phyloP scores from a whole-genome alignment of 2,113 vertebrate genomes.

The Prochilodus magdalenae region DNA sequence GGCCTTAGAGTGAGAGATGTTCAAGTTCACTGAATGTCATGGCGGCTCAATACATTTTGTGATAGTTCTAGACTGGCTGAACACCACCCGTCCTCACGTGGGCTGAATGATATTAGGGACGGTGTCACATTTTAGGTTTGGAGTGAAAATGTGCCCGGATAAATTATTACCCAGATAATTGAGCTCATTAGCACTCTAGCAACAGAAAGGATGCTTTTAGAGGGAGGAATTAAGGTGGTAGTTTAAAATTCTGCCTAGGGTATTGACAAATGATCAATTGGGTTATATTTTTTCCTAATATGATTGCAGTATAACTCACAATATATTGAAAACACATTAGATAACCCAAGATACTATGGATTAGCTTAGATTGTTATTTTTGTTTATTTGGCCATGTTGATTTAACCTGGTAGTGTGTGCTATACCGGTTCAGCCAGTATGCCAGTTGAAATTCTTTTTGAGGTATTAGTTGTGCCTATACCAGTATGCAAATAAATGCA shows the following conservation, averaged over 20 bases:
- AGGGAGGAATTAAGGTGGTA: not conserved
- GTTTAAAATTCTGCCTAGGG: not conserved
- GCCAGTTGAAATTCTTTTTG: too few relatives aligned
- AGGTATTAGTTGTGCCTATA: too few relatives aligned
- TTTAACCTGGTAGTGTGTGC: too few relatives aligned
- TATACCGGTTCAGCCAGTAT: too few relatives aligned
- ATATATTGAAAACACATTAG: too few relatives aligned
- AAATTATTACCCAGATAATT: not conserved
- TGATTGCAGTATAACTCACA: too few relatives aligned
- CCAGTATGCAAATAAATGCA: too few relatives aligned
- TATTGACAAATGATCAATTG: not conserved
- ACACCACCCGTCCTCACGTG: not conserved
- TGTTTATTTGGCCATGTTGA: too few relatives aligned
- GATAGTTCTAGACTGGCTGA: too few relatives aligned
- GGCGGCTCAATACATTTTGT: not conserved
- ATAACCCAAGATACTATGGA: too few relatives aligned
- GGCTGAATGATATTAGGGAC: not conserved
- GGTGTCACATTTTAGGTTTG: not conserved
- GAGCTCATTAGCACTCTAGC: not conserved
- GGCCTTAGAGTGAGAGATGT: not conserved
- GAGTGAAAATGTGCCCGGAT: not conserved
- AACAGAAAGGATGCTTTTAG: not conserved
- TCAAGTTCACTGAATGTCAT: slow-evolving; percentile 14
- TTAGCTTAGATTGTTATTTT: too few relatives aligned
- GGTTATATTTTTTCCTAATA: too few relatives aligned